Evolutionary conservation across 2,113 vertebrate species (phyloP), one percentile per base, ranked within the genome.

Genomic region (Cyanoderma ruficeps): DNA sequence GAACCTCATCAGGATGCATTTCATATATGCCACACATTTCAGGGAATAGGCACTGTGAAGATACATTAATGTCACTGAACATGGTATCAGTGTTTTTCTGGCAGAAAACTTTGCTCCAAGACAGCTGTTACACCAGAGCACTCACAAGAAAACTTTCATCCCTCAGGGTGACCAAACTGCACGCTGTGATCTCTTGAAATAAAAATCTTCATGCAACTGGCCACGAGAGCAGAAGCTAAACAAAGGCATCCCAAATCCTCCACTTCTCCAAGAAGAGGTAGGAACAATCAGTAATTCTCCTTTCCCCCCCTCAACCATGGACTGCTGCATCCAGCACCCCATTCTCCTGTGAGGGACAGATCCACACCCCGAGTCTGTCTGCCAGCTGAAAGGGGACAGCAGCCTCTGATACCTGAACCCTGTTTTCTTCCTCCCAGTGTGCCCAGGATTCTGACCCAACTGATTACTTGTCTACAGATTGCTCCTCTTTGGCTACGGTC

Each of bases 261-360:
- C 12, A 46, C 60, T 86, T 41, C 79, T 72, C 42, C 59, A 77
- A 27, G 42, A 83, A 57, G 25, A 49, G 7, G 15, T 5, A 55
- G 55, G 23, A 83, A 78, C 16, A 70, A 33, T 25, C 30, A 10
- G 27, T 6, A 70, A 67, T 30, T 56, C 50, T 65, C 37, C 57
- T 60, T 69, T 64, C 41, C 39, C 41, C 76, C 39, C 27, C 37
- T 37, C 39, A 82, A 0, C 16, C 7, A 6, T 0, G 1, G 19
- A 25, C 50, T 72, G 35, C 83, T 72, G 46, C 55, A 79, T 52
- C 24, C 64, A 55, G 39, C 44, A 47, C 3, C 33, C 16, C 27
- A 9, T 15, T 59, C 39, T 50, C 31, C 65, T 60, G 53, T 3
- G 9, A 90, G 30, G n/a, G 11, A 49, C 24, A 52, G 67, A 37